Evolutionary conservation across 2,113 vertebrate species (phyloP).

Genomic region (Cololabis saira): DNA sequence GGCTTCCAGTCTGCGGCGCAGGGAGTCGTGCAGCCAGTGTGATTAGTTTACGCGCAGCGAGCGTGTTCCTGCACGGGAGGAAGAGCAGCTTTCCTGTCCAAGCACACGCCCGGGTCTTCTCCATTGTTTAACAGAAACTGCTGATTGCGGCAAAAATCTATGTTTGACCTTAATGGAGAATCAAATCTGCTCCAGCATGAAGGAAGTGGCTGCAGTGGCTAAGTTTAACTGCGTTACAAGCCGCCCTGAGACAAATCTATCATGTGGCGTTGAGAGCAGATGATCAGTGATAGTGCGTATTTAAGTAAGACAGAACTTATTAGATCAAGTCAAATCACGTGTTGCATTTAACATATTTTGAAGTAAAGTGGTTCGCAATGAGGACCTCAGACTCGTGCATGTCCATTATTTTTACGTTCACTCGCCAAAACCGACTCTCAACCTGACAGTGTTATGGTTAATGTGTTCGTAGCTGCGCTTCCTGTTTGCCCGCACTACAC

Average conservation of each 20-base stretch:
- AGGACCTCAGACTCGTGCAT: no score
- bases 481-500: slow-evolving; percentile 57
- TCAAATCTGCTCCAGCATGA: slow-evolving; percentile 1
- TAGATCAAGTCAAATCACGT: no score
- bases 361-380: no score
- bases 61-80: neutral
- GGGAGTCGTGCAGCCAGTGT: no score
- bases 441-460: neutral
- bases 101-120: slow-evolving; percentile 64
- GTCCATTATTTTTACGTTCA: neutral
- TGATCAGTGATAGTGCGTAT: no score
- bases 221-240: slow-evolving; percentile 87
- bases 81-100: slow-evolving; percentile 35
- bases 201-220: slow-evolving; percentile 62
- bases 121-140: slow-evolving; percentile 85
- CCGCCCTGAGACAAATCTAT: no score
- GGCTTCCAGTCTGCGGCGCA: neutral
- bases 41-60: no score
- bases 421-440: neutral
- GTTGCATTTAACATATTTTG: no score
- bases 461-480: slow-evolving; percentile 30
- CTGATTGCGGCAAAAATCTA: slow-evolving; percentile 84
- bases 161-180: slow-evolving; percentile 38
- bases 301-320: no score
- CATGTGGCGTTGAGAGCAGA: no score